phyloP scores from a whole-genome alignment of 2,888 invertebrate species.

The Limnephilus lunatus region DNA sequence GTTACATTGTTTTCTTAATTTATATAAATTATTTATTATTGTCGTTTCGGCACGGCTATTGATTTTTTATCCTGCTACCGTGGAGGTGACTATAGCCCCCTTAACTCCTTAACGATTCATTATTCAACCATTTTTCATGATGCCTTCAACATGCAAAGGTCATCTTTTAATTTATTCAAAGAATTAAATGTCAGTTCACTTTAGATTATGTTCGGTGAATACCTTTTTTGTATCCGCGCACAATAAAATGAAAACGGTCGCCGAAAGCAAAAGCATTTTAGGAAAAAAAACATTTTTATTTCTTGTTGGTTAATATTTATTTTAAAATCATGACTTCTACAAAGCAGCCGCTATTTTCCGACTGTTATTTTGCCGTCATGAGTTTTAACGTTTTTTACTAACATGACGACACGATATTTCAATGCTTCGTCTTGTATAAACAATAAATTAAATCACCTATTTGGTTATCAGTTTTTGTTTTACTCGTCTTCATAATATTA shows the following conservation, averaged over 20 bases:
- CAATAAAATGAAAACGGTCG: neutral
- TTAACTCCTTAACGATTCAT: neutral
- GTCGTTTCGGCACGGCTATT: neutral
- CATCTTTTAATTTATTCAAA: slow-evolving; percentile 2
- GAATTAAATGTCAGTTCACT: neutral
- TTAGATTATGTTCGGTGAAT: neutral
- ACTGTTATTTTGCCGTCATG: neutral
- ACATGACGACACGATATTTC: neutral
- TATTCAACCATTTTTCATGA: neutral
- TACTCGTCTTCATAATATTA: neutral
- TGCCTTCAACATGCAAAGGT: neutral
- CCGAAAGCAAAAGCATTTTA: neutral
- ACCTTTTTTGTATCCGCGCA: neutral
- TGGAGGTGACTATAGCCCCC: neutral
- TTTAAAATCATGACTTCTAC: neutral
- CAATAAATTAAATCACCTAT: neutral
- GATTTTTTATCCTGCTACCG: neutral
- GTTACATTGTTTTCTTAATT: neutral
- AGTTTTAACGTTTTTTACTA: neutral
- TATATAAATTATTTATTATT: neutral
- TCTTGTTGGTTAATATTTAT: neutral
- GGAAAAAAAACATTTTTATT: neutral
- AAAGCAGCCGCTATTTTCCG: neutral
- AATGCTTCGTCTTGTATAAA: neutral
- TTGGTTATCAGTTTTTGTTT: neutral